Base-by-base conservation (phyloP, 2,797 vertebrate genomes). In the Synanceia verrucosa region DNA sequence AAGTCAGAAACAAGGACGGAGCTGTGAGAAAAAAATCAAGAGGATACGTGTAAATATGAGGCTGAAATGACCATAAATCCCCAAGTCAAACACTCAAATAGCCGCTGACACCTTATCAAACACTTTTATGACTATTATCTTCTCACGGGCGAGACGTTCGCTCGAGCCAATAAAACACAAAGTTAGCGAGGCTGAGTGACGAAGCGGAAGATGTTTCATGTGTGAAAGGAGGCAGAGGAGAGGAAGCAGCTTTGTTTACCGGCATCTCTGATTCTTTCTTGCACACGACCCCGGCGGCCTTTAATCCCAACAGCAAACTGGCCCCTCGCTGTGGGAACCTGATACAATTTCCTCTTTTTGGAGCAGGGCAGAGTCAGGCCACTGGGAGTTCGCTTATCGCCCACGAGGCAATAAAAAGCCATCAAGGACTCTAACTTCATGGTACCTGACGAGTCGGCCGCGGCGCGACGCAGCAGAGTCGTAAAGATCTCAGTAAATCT, bases 261-360 rank as follows among this genome's bases (percentile, higher is more conserved):
- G 77, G 60, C 75, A 64, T 85, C 79, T 84, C 62, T 74, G 73
- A 73, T 52, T 75, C 73, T 81, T 93, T 93, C 95, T 94, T 93
- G 94, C 94, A 94, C 91, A 91, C 85, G 95, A 92, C 78, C 90
- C 87, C 92, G 84, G 92, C 79, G 86, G 90, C 61, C 85, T 79
- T 2, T 95, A 95, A 96, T 96, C 96, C 94, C 92, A 94, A 94
- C 95, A 93, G 90, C 93, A 92, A 70, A 86, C 92, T 87, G 79
- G 75, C 88, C 83, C 91, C 94, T 92, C 41, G 81, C 91, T 94
- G 95, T 96, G 96, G 94, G 97, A 98, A 97, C 95, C 93, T 76
- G 83, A 92, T 66, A 93, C 91, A 91, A 91, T 96, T 97, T 96
- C 93, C 95, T 86, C 92, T 96, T 94, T 95, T 94, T 86, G 34